Evolutionary conservation across 1,140 invertebrate genomes (phyloP), one percentile per base, ranked within the genome.

Genomic region (Aradophagus sp.): DNA sequence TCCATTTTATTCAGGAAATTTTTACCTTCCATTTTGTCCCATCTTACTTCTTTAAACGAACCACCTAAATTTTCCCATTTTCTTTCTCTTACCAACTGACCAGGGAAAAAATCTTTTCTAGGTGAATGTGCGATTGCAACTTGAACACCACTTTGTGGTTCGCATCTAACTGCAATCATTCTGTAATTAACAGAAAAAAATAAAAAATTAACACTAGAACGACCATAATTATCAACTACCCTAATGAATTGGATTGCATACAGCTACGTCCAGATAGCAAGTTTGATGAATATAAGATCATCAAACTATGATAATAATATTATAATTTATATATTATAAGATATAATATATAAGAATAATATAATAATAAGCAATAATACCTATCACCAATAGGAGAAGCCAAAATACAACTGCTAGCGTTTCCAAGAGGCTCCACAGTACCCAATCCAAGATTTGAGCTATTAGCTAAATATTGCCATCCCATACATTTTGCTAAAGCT

Each of bases 1-100:
- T 98, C 97, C 91, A 98, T 96, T 89, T 98, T 98, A 76, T 96
- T 97, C 0, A 97, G 87, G 81, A 98, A 97, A 86, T 97, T 98
- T 77, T 95, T 94, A n/a, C 97, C 97, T 81, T 98, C 95, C 90
- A 99, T 95, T 86, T 95, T 95, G 38, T 97, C 95, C 80, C 97
- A 90, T 71, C 93, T 89, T 5, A 98, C 93, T 87, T 97, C 94
- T 81, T 96, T 93, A 83, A 96, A 98, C 32, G 92, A 91, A 13
- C 93, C 93, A 5, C 93, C 94, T 0, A 97, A 86, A 84, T 96
- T 94, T 79, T 96, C 94, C 96, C 95, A 98, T 78, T 94, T 93
- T 68, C 93, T 89, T 76, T 97, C 93, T 59, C 92, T 92, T 3
- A 97, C 94, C 26, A 97, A 82, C 58, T 94, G 90, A 59, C 92